Evolutionary conservation across 92 coral and sea anemone species (phyloP).

Genomic region (Parazoanthus atlanticus): DNA sequence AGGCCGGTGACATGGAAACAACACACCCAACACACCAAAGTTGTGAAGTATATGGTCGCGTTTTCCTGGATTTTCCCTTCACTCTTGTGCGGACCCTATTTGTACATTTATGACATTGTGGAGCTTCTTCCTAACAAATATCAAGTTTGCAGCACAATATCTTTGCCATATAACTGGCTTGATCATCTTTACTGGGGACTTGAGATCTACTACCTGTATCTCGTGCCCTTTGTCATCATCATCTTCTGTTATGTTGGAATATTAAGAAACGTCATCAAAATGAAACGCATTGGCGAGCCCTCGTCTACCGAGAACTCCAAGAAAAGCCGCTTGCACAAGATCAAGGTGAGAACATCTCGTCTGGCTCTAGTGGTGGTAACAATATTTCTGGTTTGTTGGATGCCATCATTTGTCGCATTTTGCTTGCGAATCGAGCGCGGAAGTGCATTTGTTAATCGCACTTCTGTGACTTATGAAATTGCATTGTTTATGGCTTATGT

Average conservation of each 20-base stretch:
- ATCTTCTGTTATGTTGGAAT: conserved; percentile 70
- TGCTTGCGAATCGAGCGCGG: not conserved
- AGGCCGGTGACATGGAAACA: conserved; percentile 61
- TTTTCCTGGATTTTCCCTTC: conserved; percentile 66
- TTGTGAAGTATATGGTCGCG: conserved; percentile 59
- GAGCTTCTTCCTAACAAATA: not conserved
- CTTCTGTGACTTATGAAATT: not conserved
- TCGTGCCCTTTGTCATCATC: conserved; percentile 64
- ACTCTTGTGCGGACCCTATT: conserved; percentile 51
- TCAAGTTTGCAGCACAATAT: conserved; percentile 53
- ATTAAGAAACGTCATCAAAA: conserved; percentile 27
- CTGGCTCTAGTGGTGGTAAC: not conserved
- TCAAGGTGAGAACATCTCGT: conserved; percentile 4
- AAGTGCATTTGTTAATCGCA: not conserved
- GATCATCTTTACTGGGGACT: conserved; percentile 61
- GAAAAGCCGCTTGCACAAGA: not conserved
- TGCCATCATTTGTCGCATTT: not conserved
- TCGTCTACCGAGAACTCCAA: not conserved
- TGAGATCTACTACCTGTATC: conserved; percentile 50
- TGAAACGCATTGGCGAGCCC: conserved; percentile 52
- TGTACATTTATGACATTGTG: conserved; percentile 50
- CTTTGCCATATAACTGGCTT: conserved; percentile 59
- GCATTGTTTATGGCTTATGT: conserved; percentile 25
- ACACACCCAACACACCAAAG: not conserved
- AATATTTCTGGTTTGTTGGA: not conserved